phyloP scores from a whole-genome alignment of 2,113 vertebrate species.

The Brienomyrus longianalis region DNA sequence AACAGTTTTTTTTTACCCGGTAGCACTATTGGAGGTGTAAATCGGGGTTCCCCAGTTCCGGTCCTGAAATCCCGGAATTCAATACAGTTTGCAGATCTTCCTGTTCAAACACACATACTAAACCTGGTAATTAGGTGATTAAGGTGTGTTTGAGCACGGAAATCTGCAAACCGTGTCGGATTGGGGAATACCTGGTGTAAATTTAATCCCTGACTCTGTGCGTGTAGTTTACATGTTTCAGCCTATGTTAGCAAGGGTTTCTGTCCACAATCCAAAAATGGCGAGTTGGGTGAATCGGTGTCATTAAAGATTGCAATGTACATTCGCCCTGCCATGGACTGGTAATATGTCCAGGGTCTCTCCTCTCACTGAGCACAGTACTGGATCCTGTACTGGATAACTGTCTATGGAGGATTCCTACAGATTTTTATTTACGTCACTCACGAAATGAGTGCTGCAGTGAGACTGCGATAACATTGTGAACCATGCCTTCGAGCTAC shows the following conservation, averaged over 20 bases:
- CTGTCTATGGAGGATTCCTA: background rate
- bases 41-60: background rate
- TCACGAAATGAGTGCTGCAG: background rate
- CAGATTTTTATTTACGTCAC: background rate
- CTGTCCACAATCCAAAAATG: background rate
- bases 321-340: background rate
- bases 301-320: no score
- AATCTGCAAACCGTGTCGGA: background rate
- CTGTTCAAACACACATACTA: background rate
- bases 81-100: background rate
- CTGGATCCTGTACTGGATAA: background rate
- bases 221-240: background rate
- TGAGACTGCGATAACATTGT: background rate
- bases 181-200: background rate
- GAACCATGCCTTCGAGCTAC: background rate
- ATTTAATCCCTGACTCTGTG: background rate
- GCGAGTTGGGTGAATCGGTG: background rate
- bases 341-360: background rate
- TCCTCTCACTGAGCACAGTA: background rate
- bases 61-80: background rate
- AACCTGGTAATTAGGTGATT: background rate
- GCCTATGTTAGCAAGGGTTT: background rate
- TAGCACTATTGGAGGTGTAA: background rate
- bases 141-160: background rate
- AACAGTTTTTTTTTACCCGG: background rate